Evolutionary conservation across 2,888 invertebrate genomes (phyloP).

Genomic region (Stenotaenia linearis): DNA sequence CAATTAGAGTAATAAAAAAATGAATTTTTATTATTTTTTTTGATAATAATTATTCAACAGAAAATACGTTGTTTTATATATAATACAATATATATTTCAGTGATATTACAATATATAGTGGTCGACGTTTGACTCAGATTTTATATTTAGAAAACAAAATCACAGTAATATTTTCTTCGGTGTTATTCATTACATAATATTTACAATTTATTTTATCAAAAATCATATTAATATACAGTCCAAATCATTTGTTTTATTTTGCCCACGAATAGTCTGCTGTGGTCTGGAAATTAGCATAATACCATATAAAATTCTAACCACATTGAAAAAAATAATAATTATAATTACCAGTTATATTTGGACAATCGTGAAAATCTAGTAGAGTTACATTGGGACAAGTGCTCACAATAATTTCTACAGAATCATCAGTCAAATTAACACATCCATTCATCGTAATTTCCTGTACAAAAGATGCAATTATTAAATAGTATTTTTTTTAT

Average conservation of each 20-base stretch:
- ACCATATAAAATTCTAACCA: background rate
- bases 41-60: too few species aligned
- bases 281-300: background rate
- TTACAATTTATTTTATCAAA: too few species aligned
- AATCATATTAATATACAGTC: slow-evolving; percentile 18
- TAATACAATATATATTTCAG: too few species aligned
- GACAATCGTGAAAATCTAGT: slow-evolving; percentile 30
- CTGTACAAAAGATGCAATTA: slow-evolving; percentile 27
- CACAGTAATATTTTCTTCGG: too few species aligned
- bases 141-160: too few species aligned
- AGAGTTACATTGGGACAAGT: slow-evolving; percentile 29
- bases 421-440: slow-evolving; percentile 21
- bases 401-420: slow-evolving; percentile 23
- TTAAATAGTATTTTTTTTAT: too few species aligned
- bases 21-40: too few species aligned
- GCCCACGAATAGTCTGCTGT: background rate
- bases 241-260: slow-evolving; percentile 28
- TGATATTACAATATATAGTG: too few species aligned
- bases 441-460: slow-evolving; percentile 33
- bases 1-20: too few species aligned
- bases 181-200: too few species aligned
- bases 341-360: slow-evolving; percentile 30
- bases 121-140: too few species aligned
- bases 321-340: background rate
- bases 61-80: too few species aligned